These are phyloP conservation scores for Rhinolophus sinicus DNA, from an alignment of 2,113 vertebrate genomes.

Conservation along the genomic window DNA sequence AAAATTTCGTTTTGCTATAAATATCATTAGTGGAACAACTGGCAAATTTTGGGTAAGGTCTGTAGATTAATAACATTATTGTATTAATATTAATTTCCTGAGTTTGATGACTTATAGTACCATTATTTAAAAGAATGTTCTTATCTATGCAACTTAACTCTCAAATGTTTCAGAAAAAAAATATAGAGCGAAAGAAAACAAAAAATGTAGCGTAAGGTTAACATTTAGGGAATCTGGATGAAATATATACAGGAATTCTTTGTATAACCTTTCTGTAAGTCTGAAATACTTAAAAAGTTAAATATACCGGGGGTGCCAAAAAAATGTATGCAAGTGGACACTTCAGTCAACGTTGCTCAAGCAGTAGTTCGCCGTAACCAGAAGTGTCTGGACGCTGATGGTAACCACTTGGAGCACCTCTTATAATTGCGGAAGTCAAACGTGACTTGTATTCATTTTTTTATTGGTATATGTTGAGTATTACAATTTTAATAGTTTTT, in stretches of 20 bases:
- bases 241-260: neutral
- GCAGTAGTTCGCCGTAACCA: too few relatives aligned
- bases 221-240: neutral
- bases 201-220: neutral
- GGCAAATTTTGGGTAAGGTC: neutral
- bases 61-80: neutral
- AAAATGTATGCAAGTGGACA: too few relatives aligned
- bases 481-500: too few relatives aligned
- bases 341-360: too few relatives aligned
- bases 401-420: too few relatives aligned
- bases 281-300: neutral
- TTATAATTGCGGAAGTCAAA: too few relatives aligned
- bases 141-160: neutral
- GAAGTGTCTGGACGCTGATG: too few relatives aligned
- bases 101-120: neutral
- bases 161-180: constrained; percentile 41
- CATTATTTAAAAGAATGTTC: neutral
- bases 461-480: too few relatives aligned
- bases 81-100: neutral
- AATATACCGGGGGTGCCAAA: neutral
- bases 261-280: neutral
- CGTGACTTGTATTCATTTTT: too few relatives aligned
- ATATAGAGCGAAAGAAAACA: neutral
- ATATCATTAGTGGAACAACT: neutral
- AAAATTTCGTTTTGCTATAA: neutral